Base-by-base conservation (phyloP, 2,797 vertebrate genomes). In the Thunnus albacares region DNA sequence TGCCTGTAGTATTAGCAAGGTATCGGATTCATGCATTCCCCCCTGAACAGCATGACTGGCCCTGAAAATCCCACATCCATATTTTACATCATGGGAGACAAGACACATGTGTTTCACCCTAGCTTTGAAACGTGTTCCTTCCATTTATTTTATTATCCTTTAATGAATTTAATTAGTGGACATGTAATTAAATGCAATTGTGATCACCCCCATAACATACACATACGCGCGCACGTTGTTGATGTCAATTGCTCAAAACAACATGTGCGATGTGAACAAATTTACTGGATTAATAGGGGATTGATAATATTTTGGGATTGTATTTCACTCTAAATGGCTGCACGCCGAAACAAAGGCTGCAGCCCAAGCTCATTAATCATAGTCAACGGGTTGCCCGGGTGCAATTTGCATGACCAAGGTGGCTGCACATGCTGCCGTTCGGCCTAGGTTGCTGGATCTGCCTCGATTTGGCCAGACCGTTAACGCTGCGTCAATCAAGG, bases 161-260 rank as follows among this genome's bases (percentile, higher is more conserved):
- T 98, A 98, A 99, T 98, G 97, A 98, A 98, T 97, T 97, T 98
- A 99, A 99, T 99, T 99, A 98, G 97, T 97, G 96, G 96, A 96
- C 96, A 97, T 97, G 96, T 98, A 99, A 99, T 98, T 98, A 99
- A 98, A 98, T 97, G 96, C 96, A 97, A 98, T 96, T 97, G 96
- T 96, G 96, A 96, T 96, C 96, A 96, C 95, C 53, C n/a, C 66
- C 38, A 96, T 95, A 95, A 28, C 52, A 47, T 41, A 13, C 28
- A 28, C 66, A 30, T 64, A 73, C 60, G 55, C 28, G 75, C 95
- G 63, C 96, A 77, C 96, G 83, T 91, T 92, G 47, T 96, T 95
- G 95, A 96, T 96, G 95, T 97, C 97, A 97, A 98, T 97, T 96
- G 96, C 96, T 95, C 95, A 96, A 97, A 97, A 97, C 96, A 97